Conservation (phyloP, 2,113 vertebrate species). For the Rhea americana region DNA sequence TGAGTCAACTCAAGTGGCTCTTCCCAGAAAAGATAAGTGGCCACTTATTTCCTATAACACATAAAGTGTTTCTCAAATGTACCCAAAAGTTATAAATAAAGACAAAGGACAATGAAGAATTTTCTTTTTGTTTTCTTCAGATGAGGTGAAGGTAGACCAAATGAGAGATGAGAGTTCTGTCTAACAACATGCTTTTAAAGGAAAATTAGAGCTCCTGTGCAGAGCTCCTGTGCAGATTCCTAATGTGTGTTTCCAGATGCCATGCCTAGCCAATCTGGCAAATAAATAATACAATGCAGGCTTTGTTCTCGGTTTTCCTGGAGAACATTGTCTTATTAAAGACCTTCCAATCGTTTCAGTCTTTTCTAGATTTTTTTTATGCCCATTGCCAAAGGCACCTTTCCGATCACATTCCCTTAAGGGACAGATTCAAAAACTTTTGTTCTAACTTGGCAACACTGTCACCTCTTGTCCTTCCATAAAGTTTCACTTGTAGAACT, state of each 20-base stretch:
- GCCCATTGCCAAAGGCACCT: not conserved
- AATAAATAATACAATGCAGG: not conserved
- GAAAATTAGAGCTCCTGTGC: not conserved
- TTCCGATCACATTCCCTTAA: not conserved
- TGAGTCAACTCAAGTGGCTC: slow-evolving; percentile 9
- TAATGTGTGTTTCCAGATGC: not conserved
- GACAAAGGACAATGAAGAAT: not conserved
- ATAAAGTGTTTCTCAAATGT: slow-evolving; percentile 14
- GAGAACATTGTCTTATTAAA: not conserved
- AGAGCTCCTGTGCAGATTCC: not conserved
- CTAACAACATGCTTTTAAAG: not conserved
- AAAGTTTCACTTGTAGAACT: not conserved
- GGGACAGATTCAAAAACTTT: not conserved
- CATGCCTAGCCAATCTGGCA: not conserved
- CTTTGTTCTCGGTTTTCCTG: not conserved
- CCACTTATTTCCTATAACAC: not conserved
- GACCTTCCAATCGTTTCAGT: not conserved
- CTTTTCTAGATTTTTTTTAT: not conserved
- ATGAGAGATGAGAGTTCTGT: rapidly evolving
- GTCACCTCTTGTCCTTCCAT: not conserved
- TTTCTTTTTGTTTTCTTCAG: not conserved
- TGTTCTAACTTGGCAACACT: not conserved
- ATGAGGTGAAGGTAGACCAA: not conserved
- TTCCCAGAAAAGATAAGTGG: slow-evolving; percentile 26
- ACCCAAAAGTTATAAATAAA: slow-evolving; percentile 15